These are phyloP conservation scores for Elephantulus edwardii DNA, from an alignment of 2,113 vertebrate genomes.

Conservation along the genomic window DNA sequence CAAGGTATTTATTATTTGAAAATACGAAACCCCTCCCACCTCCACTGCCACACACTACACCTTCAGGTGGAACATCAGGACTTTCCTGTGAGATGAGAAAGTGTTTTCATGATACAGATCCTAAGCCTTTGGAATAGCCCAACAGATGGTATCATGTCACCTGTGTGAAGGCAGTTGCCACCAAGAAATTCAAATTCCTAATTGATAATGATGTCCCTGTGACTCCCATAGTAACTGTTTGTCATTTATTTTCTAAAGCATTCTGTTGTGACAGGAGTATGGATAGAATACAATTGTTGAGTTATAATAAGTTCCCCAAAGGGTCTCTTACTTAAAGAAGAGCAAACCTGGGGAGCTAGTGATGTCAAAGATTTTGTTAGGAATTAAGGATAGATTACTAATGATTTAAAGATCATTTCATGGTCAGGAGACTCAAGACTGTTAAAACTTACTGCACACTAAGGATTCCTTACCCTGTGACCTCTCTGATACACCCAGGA, in stretches of 20 bases:
- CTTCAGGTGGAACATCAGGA: not conserved
- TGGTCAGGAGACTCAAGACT: not conserved
- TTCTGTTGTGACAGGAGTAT: not conserved
- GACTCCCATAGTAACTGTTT: not conserved
- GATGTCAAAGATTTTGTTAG: not conserved
- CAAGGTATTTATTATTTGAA: not conserved
- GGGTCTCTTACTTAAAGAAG: not conserved
- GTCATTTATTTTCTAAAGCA: conserved; percentile 44
- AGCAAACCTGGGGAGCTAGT: not conserved
- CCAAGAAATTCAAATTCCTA: not conserved
- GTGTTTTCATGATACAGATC: not conserved
- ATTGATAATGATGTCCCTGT: not conserved
- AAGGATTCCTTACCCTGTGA: not conserved
- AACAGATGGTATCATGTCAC: conserved; percentile 44
- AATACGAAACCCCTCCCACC: not conserved
- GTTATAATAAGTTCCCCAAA: not conserved
- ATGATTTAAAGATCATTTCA: not conserved
- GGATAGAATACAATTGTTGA: not conserved
- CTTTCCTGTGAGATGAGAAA: not conserved
- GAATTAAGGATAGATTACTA: not conserved
- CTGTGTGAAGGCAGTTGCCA: conserved; percentile 18
- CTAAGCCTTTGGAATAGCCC: not conserved
- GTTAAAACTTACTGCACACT: not conserved
- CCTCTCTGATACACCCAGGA: rapidly evolving
- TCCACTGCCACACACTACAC: too few relatives aligned